Evolutionary conservation across 92 coral and sea anemone genomes (phyloP), one percentile per base, ranked within the genome.

Genomic region (Porites rus): DNA sequence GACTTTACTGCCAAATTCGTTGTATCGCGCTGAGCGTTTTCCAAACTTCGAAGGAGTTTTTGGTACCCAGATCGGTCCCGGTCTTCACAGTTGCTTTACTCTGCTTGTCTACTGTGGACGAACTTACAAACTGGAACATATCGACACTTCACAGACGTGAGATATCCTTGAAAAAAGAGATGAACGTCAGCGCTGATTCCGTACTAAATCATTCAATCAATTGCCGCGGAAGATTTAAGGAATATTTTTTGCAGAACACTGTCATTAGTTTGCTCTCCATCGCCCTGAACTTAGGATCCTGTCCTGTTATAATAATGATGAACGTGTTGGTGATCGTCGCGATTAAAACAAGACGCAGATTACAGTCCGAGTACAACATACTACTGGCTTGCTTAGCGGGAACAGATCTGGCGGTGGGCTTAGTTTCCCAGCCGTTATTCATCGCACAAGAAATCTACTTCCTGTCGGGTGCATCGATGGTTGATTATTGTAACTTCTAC

Each of bases 311-410:
- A 38, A 51, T 79, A 31, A 10, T 79, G 18, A 65, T 79, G 72
- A 79, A 79, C 83, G 54, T 51, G 5, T 66, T 79, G 38, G 51
- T 79, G 20, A 79, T 79, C 18, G 2, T 79, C 70, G 73, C 73
- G 17, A 63, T 79, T 19, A 79, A 79, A 51, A 79, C 61, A 19
- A 50, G 66, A 79, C 72, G 62, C 21, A 66, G 72, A 7, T 50
- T 79, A 54, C 83, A 79, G 70, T 64, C 83, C 43, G 51, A 3
- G 9, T 13, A 65, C 52, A 79, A 79, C 73, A 79, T 79, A 10
- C 6, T 79, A 73, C 46, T 79, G 62, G 83, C 83, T 2, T 13
- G 74, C 22, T 65, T 79, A 21, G 83, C 74, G 43, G 71, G 59
- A 64, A 78, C 83, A 64, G 83, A 79, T 66, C 50, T 79, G 22